A percentile compares a stretch with the other conserved stretches of the same genome.
These are phyloP conservation scores for Helobdella robusta DNA, from an alignment of 2,888 invertebrate species.

Conservation along the genomic window DNA sequence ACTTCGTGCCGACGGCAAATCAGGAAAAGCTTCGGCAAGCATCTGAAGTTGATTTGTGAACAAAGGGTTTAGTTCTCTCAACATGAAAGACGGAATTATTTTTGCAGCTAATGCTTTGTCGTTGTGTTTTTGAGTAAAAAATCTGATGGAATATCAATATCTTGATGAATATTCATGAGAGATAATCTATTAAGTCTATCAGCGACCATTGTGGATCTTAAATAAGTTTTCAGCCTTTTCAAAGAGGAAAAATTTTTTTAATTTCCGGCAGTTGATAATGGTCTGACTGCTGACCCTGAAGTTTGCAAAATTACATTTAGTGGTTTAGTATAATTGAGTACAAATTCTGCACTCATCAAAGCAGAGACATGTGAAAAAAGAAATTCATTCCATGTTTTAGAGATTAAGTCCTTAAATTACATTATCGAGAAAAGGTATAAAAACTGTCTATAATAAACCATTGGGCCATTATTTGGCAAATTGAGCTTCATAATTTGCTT, in stretches of 20 bases:
- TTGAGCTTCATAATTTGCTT: background rate
- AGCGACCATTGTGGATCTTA: background rate
- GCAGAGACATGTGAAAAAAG: background rate
- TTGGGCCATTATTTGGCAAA: background rate
- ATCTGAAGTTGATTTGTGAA: background rate
- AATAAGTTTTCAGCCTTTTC: background rate
- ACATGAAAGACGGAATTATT: background rate
- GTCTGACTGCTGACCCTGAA: background rate
- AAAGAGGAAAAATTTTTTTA: background rate
- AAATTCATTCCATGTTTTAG: too few species aligned
- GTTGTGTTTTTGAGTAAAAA: conserved; percentile 3
- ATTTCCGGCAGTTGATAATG: background rate
- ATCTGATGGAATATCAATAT: background rate
- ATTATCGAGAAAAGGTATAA: conserved; percentile 5
- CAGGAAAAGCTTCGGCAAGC: conserved; percentile 5
- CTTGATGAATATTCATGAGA: background rate
- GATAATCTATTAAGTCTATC: background rate
- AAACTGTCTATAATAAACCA: background rate
- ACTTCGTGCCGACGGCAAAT: background rate
- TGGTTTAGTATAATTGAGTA: conserved; percentile 4
- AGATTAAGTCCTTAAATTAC: too few species aligned
- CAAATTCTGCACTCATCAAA: background rate
- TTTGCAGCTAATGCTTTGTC: background rate
- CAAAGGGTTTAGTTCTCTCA: background rate
- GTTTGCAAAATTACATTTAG: background rate